Evolutionary conservation across 92 coral and sea anemone genomes (phyloP), one percentile per base, ranked within the genome.

Genomic region (Porites cylindrica): DNA sequence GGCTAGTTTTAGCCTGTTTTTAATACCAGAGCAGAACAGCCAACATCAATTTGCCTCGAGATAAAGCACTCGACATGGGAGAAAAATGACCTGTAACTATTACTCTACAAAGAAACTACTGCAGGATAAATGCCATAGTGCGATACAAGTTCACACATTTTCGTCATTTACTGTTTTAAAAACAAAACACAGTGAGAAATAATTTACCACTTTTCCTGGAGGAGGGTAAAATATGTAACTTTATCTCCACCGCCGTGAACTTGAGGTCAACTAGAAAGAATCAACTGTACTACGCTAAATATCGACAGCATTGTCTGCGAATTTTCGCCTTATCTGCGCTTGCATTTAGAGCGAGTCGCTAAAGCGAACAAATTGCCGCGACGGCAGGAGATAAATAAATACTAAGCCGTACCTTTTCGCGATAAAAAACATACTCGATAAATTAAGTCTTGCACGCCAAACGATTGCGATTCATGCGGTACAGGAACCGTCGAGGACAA

Each of bases 101-200:
- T 54, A 66, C 47, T 38, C 14, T 56, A 23, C 65, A 56, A 76
- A 56, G 24, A 76, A 73, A 72, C 43, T 72, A 43, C 58, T 11
- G 29, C 43, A 26, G 32, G 47, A 68, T 32, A 17, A 29, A 17
- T 47, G 24, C 59, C n/a, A 7, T 10, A 14, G 53, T 43, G 58
- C 12, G 84, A 69, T 56, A 70, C 70, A 80, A n/a, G 66, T 70
- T 54, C 86, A 53, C 78, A 59, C 64, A 80, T 67, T 51, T 14
- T 66, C 24, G 20, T 70, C 11, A 24, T 9, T 47, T 52, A 51
- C 47, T 38, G 47, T 38, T 38, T 38, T 19, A 12, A 81, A 81
- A 68, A 82, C 59, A 82, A 32, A 68, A 32, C 63, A 24, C 47
- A 7, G 43, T 10, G 19, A 21, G 21, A 10, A 17, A 18, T 17